These are phyloP conservation scores for Esperia sulphurella DNA, from an alignment of 2,888 invertebrate species.

Conservation along the genomic window DNA sequence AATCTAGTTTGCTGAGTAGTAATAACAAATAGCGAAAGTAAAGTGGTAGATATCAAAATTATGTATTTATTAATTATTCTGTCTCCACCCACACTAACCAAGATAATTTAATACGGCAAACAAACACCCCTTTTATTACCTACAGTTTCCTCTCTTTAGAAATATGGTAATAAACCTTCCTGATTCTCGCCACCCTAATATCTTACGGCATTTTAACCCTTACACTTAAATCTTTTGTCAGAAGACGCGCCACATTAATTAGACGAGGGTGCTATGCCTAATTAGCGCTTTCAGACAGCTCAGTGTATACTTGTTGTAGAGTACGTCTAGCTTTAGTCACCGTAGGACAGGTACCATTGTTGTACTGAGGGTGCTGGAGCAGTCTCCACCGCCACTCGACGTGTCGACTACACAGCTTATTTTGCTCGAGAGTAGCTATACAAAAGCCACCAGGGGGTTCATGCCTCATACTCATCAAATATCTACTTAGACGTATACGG, in stretches of 20 bases:
- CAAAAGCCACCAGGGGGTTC: neutral
- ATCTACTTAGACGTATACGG: neutral
- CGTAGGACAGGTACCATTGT: neutral
- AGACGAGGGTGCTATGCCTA: slow-evolving; percentile 4
- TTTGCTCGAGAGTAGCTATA: neutral
- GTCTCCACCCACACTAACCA: neutral
- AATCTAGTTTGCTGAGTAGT: too few species aligned
- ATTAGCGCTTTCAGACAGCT: slow-evolving; percentile 8
- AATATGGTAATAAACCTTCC: neutral
- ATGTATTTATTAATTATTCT: too few species aligned
- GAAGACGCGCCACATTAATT: slow-evolving; percentile 9
- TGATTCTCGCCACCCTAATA: neutral
- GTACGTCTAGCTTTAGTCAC: neutral
- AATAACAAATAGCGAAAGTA: too few species aligned
- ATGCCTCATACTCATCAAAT: too few species aligned
- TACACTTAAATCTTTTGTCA: slow-evolving; percentile 7
- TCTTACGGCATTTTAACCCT: neutral
- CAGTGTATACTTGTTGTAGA: neutral
- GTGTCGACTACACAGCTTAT: slow-evolving; percentile 16
- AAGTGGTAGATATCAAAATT: too few species aligned
- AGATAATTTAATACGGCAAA: neutral
- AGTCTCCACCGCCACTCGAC: neutral
- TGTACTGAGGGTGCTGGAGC: neutral
- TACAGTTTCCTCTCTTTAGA: neutral
- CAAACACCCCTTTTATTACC: neutral